Evolutionary conservation across 2,113 vertebrate genomes (phyloP).

Genomic region (Percopsis transmontana): DNA sequence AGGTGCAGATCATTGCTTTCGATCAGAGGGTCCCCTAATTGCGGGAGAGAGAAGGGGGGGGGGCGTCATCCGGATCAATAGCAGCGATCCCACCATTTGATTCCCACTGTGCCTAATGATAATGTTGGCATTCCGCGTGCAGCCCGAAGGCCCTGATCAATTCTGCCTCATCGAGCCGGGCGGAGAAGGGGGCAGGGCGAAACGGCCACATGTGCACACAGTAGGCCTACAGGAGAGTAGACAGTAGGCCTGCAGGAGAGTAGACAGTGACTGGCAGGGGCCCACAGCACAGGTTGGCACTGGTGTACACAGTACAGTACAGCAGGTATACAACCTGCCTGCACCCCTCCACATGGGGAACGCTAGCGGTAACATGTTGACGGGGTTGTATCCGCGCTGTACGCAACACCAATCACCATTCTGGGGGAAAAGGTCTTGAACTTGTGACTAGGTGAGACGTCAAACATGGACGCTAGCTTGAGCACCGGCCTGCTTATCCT

Average conservation of each 20-base stretch:
- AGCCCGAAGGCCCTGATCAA: conserved; percentile 74
- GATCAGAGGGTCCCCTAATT: conserved; percentile 74
- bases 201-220: conserved; percentile 39
- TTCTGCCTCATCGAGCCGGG: conserved; percentile 73
- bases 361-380: neutral
- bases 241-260: too few species aligned
- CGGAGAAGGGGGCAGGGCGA: conserved; percentile 40
- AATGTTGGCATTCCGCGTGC: conserved; percentile 79
- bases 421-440: neutral
- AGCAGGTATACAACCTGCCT: too few species aligned
- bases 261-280: too few species aligned
- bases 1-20: conserved; percentile 76
- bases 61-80: conserved; percentile 77
- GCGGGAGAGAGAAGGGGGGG: conserved; percentile 36
- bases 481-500: too few species aligned
- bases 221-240: conserved; percentile 5
- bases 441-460: neutral
- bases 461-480: too few species aligned
- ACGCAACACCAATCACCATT: conserved; percentile 1
- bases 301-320: too few species aligned
- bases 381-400: neutral
- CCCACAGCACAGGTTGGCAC: too few species aligned
- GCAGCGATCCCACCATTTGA: conserved; percentile 75
- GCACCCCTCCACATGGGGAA: too few species aligned
- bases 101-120: conserved; percentile 80